A percentile compares a stretch with the other conserved stretches of the same genome.
phyloP scores from a whole-genome alignment of 2,797 vertebrate species.

The Oreochromis mossambicus region DNA sequence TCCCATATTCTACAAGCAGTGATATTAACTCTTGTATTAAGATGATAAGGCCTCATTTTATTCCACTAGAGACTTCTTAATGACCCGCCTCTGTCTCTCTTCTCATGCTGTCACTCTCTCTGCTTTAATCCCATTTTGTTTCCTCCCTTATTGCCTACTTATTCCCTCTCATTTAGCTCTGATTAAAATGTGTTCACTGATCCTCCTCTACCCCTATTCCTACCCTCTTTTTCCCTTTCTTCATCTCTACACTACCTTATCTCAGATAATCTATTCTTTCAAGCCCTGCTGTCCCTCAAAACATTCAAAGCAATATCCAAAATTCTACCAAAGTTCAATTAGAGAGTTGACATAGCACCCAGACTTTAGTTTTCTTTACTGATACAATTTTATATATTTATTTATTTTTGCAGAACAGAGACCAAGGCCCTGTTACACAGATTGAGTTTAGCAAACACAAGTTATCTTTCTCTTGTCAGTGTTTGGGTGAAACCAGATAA shows the following conservation, averaged over 20 bases:
- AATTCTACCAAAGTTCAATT: neutral
- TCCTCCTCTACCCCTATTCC: slow-evolving; percentile 5
- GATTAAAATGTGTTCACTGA: slow-evolving; percentile 56
- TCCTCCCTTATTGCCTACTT: slow-evolving; percentile 53
- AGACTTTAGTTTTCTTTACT: neutral
- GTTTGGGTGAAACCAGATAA: neutral
- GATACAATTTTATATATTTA: neutral
- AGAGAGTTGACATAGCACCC: neutral
- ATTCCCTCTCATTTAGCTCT: slow-evolving; percentile 59
- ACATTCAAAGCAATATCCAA: neutral
- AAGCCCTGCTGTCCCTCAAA: neutral
- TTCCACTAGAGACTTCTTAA: slow-evolving; percentile 50
- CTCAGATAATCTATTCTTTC: neutral
- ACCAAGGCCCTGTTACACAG: rapidly evolving
- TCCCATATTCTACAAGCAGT: slow-evolving; percentile 36
- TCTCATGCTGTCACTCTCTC: slow-evolving; percentile 2
- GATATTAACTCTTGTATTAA: slow-evolving; percentile 52
- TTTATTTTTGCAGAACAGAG: neutral
- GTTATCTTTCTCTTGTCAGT: neutral
- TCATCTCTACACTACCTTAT: neutral
- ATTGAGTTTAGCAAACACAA: neutral
- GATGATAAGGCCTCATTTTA: slow-evolving; percentile 50
- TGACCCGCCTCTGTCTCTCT: slow-evolving; percentile 34
- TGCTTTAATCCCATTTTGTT: slow-evolving; percentile 46
- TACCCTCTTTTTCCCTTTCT: neutral